Evolutionary conservation across 1,140 invertebrate species (phyloP).

Genomic region (Drosophila biarmipes): DNA sequence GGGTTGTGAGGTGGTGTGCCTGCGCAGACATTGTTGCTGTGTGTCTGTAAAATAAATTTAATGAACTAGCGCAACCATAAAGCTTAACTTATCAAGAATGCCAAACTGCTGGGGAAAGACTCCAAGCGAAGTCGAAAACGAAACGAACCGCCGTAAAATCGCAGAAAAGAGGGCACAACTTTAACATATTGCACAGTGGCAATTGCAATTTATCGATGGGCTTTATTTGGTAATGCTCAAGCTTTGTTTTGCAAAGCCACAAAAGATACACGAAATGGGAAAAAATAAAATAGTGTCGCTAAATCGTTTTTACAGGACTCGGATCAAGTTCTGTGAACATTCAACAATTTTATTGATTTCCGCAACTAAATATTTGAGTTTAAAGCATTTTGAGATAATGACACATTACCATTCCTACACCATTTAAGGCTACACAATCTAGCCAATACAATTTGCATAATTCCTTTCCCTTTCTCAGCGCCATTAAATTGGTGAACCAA

Average conservation of each 20-base stretch:
- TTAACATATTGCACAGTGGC: conserved; percentile 43
- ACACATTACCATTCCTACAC: background rate
- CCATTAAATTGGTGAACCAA: background rate
- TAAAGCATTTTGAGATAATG: background rate
- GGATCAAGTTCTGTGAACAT: too few species aligned
- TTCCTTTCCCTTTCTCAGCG: background rate
- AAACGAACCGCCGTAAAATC: conserved; percentile 8
- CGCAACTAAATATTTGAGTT: background rate
- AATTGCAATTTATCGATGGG: conserved; percentile 25
- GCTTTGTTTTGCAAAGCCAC: background rate
- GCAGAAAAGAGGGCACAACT: conserved; percentile 25
- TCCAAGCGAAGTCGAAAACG: conserved; percentile 39
- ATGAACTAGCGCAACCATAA: conserved; percentile 81
- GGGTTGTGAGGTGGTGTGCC: background rate
- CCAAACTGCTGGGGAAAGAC: conserved; percentile 21
- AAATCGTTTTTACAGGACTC: too few species aligned
- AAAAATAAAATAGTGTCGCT: too few species aligned
- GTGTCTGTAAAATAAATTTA: conserved; percentile 79
- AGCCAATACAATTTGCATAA: background rate
- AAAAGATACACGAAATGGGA: background rate
- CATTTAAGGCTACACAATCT: background rate
- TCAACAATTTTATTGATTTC: background rate
- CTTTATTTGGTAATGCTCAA: conserved; percentile 12
- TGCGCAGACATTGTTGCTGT: conserved; percentile 74
- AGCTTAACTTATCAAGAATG: conserved; percentile 74